Conservation (phyloP, 2,113 vertebrate genomes). For the Machaerirhynchus nigripectus region DNA sequence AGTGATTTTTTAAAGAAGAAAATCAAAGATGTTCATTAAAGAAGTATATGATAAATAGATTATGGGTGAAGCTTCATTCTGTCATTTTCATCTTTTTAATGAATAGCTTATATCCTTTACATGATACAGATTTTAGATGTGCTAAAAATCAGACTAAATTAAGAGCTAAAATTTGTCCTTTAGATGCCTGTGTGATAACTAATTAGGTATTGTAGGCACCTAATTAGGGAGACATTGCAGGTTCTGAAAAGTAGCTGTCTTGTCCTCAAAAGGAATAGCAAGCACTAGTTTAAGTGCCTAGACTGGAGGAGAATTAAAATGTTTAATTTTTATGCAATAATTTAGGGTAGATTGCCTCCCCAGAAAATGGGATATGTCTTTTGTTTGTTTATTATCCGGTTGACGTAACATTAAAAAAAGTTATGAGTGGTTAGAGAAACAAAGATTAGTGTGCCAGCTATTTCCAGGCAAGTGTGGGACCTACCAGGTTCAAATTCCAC, state of each 20-base stretch:
- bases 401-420: not conserved
- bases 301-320: not conserved
- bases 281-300: not conserved
- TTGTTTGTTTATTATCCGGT: not conserved
- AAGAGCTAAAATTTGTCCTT: not conserved
- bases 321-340: not conserved
- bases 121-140: not conserved
- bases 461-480: not conserved
- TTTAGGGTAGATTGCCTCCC: not conserved
- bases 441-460: not conserved
- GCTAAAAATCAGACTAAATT: not conserved
- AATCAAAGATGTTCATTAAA: not conserved
- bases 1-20: not conserved
- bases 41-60: not conserved
- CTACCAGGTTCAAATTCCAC: not conserved
- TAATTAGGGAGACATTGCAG: not conserved
- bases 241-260: not conserved
- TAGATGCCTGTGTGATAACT: not conserved
- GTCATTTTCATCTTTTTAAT: not conserved
- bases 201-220: not conserved
- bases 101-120: not conserved
- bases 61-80: not conserved
- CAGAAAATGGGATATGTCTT: not conserved
- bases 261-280: not conserved
- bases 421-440: not conserved